Evolutionary conservation across 2,113 vertebrate species (phyloP), one percentile per base, ranked within the genome.

Genomic region (Eublepharis macularius): DNA sequence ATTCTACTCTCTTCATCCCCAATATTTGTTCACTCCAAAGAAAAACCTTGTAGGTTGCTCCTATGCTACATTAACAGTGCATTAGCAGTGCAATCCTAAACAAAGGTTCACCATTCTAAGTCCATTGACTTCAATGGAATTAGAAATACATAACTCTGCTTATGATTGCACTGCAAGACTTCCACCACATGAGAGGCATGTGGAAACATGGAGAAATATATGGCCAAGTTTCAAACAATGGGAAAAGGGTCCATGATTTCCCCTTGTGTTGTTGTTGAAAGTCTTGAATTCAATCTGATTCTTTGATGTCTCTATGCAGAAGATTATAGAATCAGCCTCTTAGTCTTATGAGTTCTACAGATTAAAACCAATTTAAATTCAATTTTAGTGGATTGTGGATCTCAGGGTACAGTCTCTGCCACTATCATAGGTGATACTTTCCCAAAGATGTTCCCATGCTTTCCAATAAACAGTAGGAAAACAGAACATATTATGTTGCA

Each of bases 391-490:
- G 21, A 41, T 60, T 4, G 49, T 82, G 16, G 14, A 54, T 73
- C 68, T 41, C 47, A 72, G 16, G 17, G 34, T 54, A 72, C 41
- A 72, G 54, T 21, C 49, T 60, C 49, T 32, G 24, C 41, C 13
- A 10, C n/a, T 7, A 19, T 82, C 34, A n/a, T 4, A 73, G 57
- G 16, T 70, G 24, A 19, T 73, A n/a, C 24, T 4, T 82, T 70
- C 60, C 49, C 68, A 77, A 34, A 57, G 6, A 26, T 6, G 87
- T 84, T 75, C 75, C 75, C 84, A 47, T 86, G 79, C 75, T 87
- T n/a, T 80, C 74, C 86, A 63, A 41, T 93, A 89, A 92, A 74
- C 78, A 78, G 29, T 69, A 86, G 65, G 60, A 32, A 65, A 65
- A n/a, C 29, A 87, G 87, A 66, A 39, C 47, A 41, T 47, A 32